These are phyloP conservation scores for Artibeus jamaicensis DNA, from an alignment of 2,797 vertebrate genomes.

Conservation along the genomic window DNA sequence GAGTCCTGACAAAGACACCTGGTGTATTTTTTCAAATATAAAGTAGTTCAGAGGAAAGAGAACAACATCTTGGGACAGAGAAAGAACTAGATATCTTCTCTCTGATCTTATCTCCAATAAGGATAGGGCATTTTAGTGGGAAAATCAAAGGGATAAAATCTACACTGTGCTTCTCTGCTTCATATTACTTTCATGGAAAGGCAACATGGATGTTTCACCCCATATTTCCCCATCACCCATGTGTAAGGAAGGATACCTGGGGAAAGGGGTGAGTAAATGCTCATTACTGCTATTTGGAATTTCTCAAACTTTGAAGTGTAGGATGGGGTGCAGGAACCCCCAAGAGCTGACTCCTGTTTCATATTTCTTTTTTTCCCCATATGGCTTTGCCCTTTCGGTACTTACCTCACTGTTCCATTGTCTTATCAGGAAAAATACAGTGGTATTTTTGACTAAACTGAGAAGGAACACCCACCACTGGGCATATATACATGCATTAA, in stretches of 20 bases:
- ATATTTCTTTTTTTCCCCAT: not conserved
- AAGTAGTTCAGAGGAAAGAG: conserved; percentile 24
- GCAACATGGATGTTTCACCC: not conserved
- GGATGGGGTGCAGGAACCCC: not conserved
- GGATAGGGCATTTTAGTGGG: not conserved
- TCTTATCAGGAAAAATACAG: not conserved
- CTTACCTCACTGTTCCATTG: not conserved
- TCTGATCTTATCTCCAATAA: not conserved
- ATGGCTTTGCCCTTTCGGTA: not conserved
- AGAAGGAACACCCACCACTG: not conserved
- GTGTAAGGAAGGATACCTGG: not conserved
- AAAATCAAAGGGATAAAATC: not conserved
- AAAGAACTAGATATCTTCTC: not conserved
- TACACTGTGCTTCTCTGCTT: not conserved
- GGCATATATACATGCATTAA: not conserved
- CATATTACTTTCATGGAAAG: not conserved
- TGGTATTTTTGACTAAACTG: not conserved
- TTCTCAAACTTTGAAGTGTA: not conserved
- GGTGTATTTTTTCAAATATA: not conserved
- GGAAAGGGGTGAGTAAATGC: not conserved
- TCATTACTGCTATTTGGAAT: not conserved
- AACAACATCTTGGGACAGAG: not conserved
- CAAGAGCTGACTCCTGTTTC: not conserved
- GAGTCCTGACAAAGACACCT: not conserved
- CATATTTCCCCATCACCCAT: not conserved